Evolutionary conservation across 2,888 invertebrate genomes (phyloP), one percentile per base, ranked within the genome.

Genomic region (Lampropteryx suffumata): DNA sequence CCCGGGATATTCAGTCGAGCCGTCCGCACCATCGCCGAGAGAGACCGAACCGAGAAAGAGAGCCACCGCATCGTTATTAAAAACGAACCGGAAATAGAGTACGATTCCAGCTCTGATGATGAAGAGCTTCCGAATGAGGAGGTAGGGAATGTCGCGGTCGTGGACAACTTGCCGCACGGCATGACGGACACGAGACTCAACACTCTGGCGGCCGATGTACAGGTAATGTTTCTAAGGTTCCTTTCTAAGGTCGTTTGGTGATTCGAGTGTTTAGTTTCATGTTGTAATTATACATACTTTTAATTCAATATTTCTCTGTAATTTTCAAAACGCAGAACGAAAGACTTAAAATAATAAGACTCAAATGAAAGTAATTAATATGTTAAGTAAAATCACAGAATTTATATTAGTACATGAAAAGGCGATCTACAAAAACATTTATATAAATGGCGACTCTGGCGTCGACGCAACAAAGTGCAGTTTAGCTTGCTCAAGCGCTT

Each of bases 121-220:
- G 83, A 81, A 40, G 78, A 73, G 0, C 37, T 71, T 21, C 33
- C 67, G 0, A 33, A 24, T 10, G 69, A 70, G 8, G 75, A 73
- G 0, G 51, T 61, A 0, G 77, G 77, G 0, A 55, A 47, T 3
- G 48, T 67, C 0, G 89, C 87, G 0, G 12, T 55, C 0, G 88
- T 90, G 0, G 48, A 42, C 3, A 86, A 90, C 43, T 54, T 91
- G 32, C 90, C 90, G 0, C 85, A 79, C 55, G 90, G 89, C 0
- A 90, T 91, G 76, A 91, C 90, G 0, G 84, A 86, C 42, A 84
- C 89, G 0, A 57, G 90, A 7, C 56, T 91, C 48, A 74, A 74
- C 39, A 85, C 90, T 0, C 56, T 91, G 27, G 90, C 90, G 0
- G 90, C 90, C 4, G 79, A 84, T 46, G 82, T 86, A 29, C 90